Conservation (phyloP, 2,113 vertebrate species). For the Indri indri region DNA sequence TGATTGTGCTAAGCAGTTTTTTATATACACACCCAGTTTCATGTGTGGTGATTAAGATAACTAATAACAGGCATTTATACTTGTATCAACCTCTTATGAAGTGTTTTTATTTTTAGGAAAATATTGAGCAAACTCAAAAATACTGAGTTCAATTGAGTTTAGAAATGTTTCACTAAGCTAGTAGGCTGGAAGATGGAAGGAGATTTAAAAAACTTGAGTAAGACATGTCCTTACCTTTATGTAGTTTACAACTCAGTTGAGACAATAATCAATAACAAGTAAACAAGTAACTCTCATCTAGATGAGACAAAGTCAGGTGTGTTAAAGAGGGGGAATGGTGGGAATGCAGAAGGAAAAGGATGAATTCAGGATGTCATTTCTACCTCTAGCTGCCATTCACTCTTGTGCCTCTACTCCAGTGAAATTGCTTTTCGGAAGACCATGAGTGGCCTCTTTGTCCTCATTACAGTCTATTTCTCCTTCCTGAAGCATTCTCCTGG, state of each 20-base stretch:
- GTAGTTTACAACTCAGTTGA: not conserved
- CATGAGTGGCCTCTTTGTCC: not conserved
- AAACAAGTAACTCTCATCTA: not conserved
- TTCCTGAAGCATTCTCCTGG: not conserved
- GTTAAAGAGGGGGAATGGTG: not conserved
- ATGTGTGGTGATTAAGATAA: not conserved
- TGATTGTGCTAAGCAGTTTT: not conserved
- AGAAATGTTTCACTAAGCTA: not conserved
- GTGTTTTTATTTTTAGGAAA: constrained; percentile 12
- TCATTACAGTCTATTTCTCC: not conserved
- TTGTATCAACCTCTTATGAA: not conserved
- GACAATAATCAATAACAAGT: not conserved
- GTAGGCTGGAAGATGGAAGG: not conserved
- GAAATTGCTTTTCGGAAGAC: not conserved
- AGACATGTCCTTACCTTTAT: not conserved
- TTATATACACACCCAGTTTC: not conserved
- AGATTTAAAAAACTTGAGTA: not conserved
- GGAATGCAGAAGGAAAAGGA: not conserved
- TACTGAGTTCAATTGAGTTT: not conserved
- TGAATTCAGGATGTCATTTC: not conserved
- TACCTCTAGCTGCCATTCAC: not conserved
- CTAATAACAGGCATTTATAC: not conserved
- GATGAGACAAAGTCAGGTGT: not conserved
- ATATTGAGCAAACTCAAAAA: not conserved
- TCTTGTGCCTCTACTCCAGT: not conserved